These are phyloP conservation scores for Sparidentex hasta DNA, from an alignment of 2,797 vertebrate species.

Conservation along the genomic window DNA sequence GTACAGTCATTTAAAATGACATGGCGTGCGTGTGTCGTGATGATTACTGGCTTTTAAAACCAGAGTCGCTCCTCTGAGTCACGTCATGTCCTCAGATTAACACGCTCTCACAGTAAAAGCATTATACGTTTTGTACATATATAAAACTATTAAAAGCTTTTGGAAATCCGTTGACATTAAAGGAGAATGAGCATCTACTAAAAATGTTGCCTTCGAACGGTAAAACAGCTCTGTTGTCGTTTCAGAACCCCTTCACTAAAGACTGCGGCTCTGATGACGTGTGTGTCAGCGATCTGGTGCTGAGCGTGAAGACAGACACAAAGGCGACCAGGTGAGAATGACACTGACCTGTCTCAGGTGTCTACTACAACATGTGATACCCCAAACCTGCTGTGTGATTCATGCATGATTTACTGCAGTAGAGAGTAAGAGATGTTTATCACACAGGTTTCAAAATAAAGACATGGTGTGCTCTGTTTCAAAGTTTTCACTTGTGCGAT, in stretches of 20 bases:
- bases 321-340: slow-evolving; percentile 80
- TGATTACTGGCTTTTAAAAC: slow-evolving; percentile 43
- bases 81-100: slow-evolving; percentile 10
- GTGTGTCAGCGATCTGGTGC: slow-evolving; percentile 89
- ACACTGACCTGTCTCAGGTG: background rate
- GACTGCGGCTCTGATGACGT: slow-evolving; percentile 93
- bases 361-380: too few relatives aligned
- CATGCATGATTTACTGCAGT: background rate
- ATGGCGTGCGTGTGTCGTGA: slow-evolving; percentile 17
- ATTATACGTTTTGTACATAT: background rate
- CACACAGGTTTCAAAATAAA: background rate
- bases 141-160: background rate
- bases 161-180: background rate
- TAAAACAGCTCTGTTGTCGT: background rate
- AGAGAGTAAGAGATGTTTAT: background rate
- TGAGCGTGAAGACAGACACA: slow-evolving; percentile 82
- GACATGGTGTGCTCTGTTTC: background rate
- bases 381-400: background rate
- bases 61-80: slow-evolving; percentile 22
- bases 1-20: slow-evolving; percentile 55
- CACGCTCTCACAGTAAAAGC: background rate
- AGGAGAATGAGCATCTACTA: background rate
- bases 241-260: slow-evolving; percentile 92
- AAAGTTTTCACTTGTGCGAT: background rate
- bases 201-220: background rate